A percentile compares a stretch with the other conserved stretches of the same genome.
These are phyloP conservation scores for Apaloderma vittatum DNA, from an alignment of 2,113 vertebrate species.

Conservation along the genomic window DNA sequence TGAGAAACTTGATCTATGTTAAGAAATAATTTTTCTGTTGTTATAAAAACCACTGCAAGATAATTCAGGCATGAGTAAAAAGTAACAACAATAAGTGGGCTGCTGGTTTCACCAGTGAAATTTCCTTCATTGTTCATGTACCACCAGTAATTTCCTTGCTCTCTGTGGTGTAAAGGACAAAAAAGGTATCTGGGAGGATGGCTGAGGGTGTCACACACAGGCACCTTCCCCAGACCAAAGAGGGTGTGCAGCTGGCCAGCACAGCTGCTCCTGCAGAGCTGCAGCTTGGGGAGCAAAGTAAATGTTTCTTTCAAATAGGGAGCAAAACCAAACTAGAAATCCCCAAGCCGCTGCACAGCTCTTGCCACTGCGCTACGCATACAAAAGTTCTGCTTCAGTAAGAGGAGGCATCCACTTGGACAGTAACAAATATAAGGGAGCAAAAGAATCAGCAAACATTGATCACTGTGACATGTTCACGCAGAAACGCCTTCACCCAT, in stretches of 20 bases:
- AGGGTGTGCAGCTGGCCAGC: not conserved
- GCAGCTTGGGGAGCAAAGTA: not conserved
- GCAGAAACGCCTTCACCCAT: not conserved
- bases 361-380: not conserved
- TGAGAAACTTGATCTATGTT: conserved; percentile 69
- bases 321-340: not conserved
- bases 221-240: not conserved
- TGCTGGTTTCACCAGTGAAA: conserved; percentile 18
- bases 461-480: not conserved
- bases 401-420: not conserved
- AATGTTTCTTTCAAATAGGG: not conserved
- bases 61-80: conserved; percentile 23
- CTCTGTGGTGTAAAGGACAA: not conserved
- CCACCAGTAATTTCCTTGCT: not conserved
- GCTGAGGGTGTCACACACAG: not conserved
- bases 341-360: not conserved
- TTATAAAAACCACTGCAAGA: conserved; percentile 69
- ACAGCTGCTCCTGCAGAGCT: not conserved
- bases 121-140: not conserved
- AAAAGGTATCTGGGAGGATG: not conserved
- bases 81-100: not conserved
- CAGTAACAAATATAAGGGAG: not conserved
- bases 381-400: not conserved
- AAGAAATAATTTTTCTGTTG: conserved; percentile 56
- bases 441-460: not conserved